Base-by-base conservation (phyloP, 53 echinoderm and acorn worm species). In the Echinometra lucunter region DNA sequence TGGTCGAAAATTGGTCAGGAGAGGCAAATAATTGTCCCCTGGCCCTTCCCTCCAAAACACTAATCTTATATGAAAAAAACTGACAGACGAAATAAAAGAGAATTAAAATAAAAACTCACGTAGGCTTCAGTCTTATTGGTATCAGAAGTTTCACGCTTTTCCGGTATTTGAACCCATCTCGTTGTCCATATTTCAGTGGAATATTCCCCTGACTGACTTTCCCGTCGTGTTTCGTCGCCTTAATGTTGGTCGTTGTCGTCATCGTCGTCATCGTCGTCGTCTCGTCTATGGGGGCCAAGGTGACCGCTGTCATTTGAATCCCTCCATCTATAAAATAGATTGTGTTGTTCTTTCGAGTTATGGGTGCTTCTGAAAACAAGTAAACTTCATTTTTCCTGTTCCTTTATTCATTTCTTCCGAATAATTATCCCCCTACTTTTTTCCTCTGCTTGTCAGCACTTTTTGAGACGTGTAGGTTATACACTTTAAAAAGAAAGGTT, bases 161-260 rank as follows among this genome's bases (percentile, higher is more conserved):
- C 42, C 38, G 38, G 78, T 78, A 78, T 78, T 78, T 78, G 38
- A 42, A 78, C 28, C 78, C 78, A 78, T 78, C 23, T 78, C 21
- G 30, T 18, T 35, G 37, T 23, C 42, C 28, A 6, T 6, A 18
- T 4, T 78, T 19, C 18, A 42, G 16, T 21, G 19, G 78, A 40
- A 78, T 38, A 42, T 7, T 78, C 15, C 42, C 42, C 30, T 42
- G 19, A 19, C 35, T 19, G 38, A 78, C 4, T 1, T 42, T 19
- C 78, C 42, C 78, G 6, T 78, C 42, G 13, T 32, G 72, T 13
- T 72, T 72, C 34, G 32, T 72, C 35, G 72, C 78, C 5, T 42
- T 23, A 1, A 38, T 23, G 21, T 78, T 19, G 38, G 19, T 78
- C 1, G 72, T 78, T 16, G 15, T 78, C 40, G 15, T 40, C 40